Conservation (phyloP, 1,140 invertebrate species). For the Caenorhabditis brenneri region DNA sequence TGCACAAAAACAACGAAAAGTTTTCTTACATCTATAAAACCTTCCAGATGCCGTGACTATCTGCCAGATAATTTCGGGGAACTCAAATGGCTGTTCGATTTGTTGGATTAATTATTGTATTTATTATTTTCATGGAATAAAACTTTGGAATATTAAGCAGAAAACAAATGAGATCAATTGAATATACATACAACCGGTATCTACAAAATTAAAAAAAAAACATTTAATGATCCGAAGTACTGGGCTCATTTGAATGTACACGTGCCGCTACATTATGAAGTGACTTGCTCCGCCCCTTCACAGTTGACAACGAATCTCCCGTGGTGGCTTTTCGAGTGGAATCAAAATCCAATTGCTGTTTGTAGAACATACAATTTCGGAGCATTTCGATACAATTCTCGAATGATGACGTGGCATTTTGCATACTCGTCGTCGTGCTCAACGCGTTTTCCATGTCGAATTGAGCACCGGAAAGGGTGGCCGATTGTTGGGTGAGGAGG, state of each 20-base stretch:
- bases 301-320: background rate
- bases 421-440: constrained; percentile 72
- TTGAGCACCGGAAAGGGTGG: constrained; percentile 59
- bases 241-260: background rate
- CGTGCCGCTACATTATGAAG: constrained; percentile 34
- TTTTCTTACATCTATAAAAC: background rate
- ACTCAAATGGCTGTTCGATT: constrained; percentile 1
- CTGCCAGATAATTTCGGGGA: background rate
- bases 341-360: constrained; percentile 73
- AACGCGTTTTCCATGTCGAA: constrained; percentile 64
- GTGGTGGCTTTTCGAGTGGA: constrained; percentile 59
- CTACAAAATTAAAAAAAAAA: background rate
- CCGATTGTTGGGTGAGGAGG: constrained; percentile 58
- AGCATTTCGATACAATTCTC: constrained; percentile 72
- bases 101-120: background rate
- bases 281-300: constrained; percentile 44
- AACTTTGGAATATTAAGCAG: no score
- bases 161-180: background rate
- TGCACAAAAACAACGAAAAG: no score
- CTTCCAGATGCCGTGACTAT: constrained; percentile 5
- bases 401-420: constrained; percentile 71
- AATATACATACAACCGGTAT: background rate
- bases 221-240: background rate
- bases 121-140: background rate
- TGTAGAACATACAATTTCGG: constrained; percentile 73